Base-by-base conservation (phyloP, 2,888 invertebrate species). In the Ypsolopha scabrella region DNA sequence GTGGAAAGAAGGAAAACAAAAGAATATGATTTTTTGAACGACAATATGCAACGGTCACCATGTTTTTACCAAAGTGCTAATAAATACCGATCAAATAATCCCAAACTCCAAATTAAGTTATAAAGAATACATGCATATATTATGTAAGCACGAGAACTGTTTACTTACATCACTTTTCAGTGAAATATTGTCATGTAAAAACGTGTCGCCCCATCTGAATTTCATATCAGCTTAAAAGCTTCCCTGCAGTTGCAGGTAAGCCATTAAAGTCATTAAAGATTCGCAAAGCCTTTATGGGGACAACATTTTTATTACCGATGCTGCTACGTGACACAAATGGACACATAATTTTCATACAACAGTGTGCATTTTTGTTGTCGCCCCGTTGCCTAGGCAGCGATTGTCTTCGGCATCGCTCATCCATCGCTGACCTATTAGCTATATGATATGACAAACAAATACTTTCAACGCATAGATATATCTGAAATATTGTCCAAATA, bases 341-440 rank as follows among this genome's bases (percentile, higher is more conserved):
- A 55, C 53, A 54, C 56, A 55, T 61, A 59, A 60, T 57, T 47
- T 53, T 50, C 47, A 35, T 50, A 47, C 14, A 41, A 47, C 39
- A 14, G 46, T 53, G 45, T 52, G 52, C 52, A 53, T 52, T 69
- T 72, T 67, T 83, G 81, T 83, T 83, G 81, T 70, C 61, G 63
- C 60, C 62, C 55, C 56, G 83, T 83, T 60, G 62, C 70, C 80
- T 60, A 57, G 80, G 71, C 61, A 63, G 80, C 78, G 69, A 69
- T 75, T 77, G 80, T 83, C 82, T 83, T 81, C 68, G 66, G 71
- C 68, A 68, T 67, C 65, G 72, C 65, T 75, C 75, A 73, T 72
- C 73, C 75, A 73, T 72, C 73, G 74, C 61, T 62, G 55, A 61
- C 62, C 74, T 74, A 81, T 80, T 77, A 80, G 75, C 70, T 76